These are phyloP conservation scores for Echiichthys vipera DNA, from an alignment of 2,797 vertebrate species.

Conservation along the genomic window DNA sequence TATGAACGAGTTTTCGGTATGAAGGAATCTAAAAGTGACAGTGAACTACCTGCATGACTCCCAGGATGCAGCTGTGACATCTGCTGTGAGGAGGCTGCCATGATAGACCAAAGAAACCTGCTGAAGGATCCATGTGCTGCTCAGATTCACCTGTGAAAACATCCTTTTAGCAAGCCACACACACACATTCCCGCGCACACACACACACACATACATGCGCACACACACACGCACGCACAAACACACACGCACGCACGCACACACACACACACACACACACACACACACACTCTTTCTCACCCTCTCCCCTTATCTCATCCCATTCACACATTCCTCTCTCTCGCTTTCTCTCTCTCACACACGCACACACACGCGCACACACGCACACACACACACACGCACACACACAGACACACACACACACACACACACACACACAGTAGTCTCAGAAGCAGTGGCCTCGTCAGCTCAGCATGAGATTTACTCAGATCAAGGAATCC, in stretches of 20 bases:
- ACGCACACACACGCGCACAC: not conserved
- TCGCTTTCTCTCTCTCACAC: too few relatives aligned
- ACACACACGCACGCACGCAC: conserved; percentile 3
- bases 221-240: not conserved
- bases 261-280: conserved; percentile 20
- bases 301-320: not conserved
- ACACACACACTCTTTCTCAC: not conserved
- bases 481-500: conserved; percentile 63
- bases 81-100: conserved; percentile 24
- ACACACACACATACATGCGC: not conserved
- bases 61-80: conserved; percentile 21
- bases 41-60: conserved; percentile 2
- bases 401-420: conserved; percentile 26
- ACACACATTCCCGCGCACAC: conserved; percentile 19
- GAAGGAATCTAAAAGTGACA: conserved; percentile 17
- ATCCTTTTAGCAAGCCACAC: conserved; percentile 45
- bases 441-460: conserved; percentile 27
- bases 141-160: conserved; percentile 41
- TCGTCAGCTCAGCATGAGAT: conserved; percentile 42
- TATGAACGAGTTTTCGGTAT: conserved; percentile 22
- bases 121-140: conserved; percentile 35
- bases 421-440: conserved; percentile 22
- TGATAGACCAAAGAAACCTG: conserved; percentile 65
- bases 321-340: not conserved
- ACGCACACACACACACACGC: not conserved